Percentiles rank a stretch among this genome's conserved stretches.
These are phyloP conservation scores for Noctuana brunneofusca DNA, from an alignment of 2,888 invertebrate genomes.

Conservation along the genomic window DNA sequence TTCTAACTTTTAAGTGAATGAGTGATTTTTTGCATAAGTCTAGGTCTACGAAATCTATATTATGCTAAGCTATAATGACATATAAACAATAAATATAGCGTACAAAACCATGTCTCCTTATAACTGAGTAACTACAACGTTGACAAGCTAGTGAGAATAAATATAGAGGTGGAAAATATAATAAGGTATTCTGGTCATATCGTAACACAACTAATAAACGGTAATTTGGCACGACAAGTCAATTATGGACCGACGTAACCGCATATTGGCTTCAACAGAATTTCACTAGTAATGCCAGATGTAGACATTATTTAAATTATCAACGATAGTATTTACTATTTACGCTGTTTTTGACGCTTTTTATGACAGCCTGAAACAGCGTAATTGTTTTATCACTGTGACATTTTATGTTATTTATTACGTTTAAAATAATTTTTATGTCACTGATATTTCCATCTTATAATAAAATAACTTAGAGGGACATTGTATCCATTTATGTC, in stretches of 20 bases:
- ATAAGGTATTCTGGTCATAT: constrained; percentile 66
- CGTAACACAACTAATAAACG: constrained; percentile 77
- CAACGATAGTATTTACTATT: no score
- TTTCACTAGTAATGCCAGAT: constrained; percentile 64
- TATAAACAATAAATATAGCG: constrained; percentile 14
- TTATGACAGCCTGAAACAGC: no score
- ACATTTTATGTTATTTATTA: no score
- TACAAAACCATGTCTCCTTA: constrained; percentile 42
- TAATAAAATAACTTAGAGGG: no score
- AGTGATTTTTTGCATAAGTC: no score
- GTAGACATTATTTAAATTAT: constrained; percentile 47
- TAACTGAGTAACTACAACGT: constrained; percentile 56
- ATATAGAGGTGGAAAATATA: constrained; percentile 65
- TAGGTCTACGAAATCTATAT: no score
- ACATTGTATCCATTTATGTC: no score
- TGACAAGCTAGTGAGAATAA: constrained; percentile 64
- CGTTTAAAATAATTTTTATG: no score
- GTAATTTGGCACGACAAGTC: constrained; percentile 81
- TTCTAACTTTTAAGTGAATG: no score
- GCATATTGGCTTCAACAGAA: constrained; percentile 65
- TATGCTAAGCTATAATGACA: not conserved
- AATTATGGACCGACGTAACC: constrained; percentile 76
- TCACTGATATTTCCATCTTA: no score
- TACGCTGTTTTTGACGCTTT: no score
- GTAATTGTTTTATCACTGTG: no score